These are phyloP conservation scores for Drosophila ohnishii DNA, from an alignment of 1,140 invertebrate genomes.

Conservation along the genomic window DNA sequence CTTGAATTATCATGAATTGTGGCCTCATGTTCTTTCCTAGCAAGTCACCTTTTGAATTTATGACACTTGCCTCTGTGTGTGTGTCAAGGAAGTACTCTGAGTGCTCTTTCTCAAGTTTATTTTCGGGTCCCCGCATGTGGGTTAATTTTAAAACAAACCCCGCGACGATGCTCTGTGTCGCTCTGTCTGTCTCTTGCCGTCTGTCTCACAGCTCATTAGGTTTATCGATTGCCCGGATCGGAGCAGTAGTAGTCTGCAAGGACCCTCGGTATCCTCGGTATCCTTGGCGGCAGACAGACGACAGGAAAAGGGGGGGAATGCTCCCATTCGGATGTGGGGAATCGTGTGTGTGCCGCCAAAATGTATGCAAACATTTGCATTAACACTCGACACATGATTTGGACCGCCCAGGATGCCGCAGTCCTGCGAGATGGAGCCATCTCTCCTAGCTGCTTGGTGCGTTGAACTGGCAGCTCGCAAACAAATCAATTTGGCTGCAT, in stretches of 20 bases:
- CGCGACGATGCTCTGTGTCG: slow-evolving; percentile 2
- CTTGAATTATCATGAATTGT: neutral
- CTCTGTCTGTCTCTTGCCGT: slow-evolving; percentile 44
- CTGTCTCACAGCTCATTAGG: slow-evolving; percentile 70
- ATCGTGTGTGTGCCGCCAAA: slow-evolving; percentile 22
- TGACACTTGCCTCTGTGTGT: neutral
- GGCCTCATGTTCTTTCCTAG: too few relatives aligned
- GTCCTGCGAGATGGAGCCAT: slow-evolving; percentile 9
- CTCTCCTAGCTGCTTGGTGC: slow-evolving; percentile 5
- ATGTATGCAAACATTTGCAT: slow-evolving; percentile 69
- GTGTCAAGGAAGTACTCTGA: slow-evolving; percentile 33
- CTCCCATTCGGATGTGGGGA: slow-evolving; percentile 11
- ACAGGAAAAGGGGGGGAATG: slow-evolving; percentile 1
- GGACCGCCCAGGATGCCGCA: slow-evolving; percentile 7
- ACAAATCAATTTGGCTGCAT: slow-evolving; percentile 76
- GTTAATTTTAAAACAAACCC: slow-evolving; percentile 64
- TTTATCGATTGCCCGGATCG: slow-evolving; percentile 59
- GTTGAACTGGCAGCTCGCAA: slow-evolving; percentile 55
- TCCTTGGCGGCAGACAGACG: slow-evolving; percentile 33
- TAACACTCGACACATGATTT: slow-evolving; percentile 44
- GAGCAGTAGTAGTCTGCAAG: slow-evolving; percentile 20
- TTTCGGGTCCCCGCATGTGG: slow-evolving; percentile 36
- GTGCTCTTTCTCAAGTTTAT: slow-evolving; percentile 44
- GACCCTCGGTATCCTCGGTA: neutral
- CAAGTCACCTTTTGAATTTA: neutral